Evolutionary conservation across 1,140 invertebrate genomes (phyloP).

Genomic region (Trachelipus rathkii): DNA sequence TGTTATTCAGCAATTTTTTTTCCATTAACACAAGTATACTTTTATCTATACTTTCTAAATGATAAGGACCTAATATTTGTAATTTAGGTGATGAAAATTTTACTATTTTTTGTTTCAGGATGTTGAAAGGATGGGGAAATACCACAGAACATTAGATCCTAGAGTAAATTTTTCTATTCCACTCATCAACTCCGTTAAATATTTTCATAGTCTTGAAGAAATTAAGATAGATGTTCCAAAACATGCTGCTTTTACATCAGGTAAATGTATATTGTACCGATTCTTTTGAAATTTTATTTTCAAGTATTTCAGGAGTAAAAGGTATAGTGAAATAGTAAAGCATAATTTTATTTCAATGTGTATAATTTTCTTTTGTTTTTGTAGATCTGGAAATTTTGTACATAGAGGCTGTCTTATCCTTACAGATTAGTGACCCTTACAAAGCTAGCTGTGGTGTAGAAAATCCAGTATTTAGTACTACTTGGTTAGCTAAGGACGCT

Average conservation of each 20-base stretch:
- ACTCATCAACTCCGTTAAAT: slow-evolving; percentile 87
- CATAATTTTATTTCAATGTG: no score
- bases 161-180: slow-evolving; percentile 91
- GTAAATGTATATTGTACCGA: no score
- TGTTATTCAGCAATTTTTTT: background rate
- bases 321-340: no score
- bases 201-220: slow-evolving; percentile 99
- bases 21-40: background rate
- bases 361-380: background rate
- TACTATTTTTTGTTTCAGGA: slow-evolving; percentile 61
- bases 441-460: slow-evolving; percentile 97
- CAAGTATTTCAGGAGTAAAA: no score
- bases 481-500: slow-evolving; percentile 96
- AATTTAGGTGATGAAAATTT: background rate
- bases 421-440: slow-evolving; percentile 91
- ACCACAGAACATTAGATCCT: slow-evolving; percentile 83
- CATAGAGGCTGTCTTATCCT: slow-evolving; percentile 96
- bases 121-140: slow-evolving; percentile 96
- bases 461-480: slow-evolving; percentile 98
- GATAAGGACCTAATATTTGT: background rate
- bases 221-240: slow-evolving; percentile 98
- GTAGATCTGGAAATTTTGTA: slow-evolving; percentile 90
- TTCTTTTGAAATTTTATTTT: no score
- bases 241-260: slow-evolving; percentile 92
- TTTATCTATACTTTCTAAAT: background rate